phyloP scores from a whole-genome alignment of 2,113 vertebrate genomes.

The Calyptomena viridis region DNA sequence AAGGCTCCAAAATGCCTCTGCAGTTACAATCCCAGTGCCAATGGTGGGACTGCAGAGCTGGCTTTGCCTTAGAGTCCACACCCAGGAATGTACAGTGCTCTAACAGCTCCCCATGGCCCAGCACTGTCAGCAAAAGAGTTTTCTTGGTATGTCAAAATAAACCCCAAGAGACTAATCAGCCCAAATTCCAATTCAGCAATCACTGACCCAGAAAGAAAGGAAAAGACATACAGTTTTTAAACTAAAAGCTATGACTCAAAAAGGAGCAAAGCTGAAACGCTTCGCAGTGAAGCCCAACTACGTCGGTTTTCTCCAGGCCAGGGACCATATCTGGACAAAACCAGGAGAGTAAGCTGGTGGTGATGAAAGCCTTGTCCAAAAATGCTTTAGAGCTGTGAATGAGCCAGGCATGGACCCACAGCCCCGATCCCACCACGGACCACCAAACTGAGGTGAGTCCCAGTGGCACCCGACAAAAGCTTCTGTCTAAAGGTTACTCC shows the following conservation, averaged over 20 bases:
- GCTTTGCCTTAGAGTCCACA: neutral
- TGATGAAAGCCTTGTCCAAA: neutral
- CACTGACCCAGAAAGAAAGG: neutral
- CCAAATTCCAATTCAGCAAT: neutral
- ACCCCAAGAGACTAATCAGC: neutral
- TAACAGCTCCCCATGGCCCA: neutral
- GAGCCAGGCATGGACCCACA: fast-evolving
- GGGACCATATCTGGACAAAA: neutral
- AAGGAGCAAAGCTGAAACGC: neutral
- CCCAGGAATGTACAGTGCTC: neutral
- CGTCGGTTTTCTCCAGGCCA: fast-evolving
- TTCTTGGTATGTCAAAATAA: neutral
- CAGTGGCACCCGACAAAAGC: neutral
- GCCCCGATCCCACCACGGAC: fast-evolving
- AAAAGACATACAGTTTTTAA: neutral
- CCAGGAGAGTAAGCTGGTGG: neutral
- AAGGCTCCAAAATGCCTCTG: neutral
- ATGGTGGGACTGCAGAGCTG: neutral
- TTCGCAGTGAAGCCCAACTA: neutral
- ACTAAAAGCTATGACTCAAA: neutral
- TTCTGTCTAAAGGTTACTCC: neutral
- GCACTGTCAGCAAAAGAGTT: neutral
- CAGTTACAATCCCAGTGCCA: neutral
- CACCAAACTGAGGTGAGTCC: neutral
- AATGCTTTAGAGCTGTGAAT: neutral